phyloP scores from a whole-genome alignment of 2,888 invertebrate genomes.

The Mythimna pallens region DNA sequence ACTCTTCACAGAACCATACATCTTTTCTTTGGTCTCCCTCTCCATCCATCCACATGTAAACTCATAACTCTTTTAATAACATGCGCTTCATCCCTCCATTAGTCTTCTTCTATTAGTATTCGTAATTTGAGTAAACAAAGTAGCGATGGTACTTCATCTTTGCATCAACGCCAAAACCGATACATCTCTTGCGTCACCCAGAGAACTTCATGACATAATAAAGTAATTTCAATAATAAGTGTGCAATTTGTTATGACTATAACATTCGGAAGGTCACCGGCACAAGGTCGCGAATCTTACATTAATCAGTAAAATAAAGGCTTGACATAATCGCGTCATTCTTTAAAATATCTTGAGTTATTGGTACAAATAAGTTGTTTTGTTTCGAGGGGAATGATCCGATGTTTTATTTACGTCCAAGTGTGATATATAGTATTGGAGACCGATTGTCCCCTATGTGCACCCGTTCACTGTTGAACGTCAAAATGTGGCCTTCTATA shows the following conservation, averaged over 20 bases:
- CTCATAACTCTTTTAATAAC: too few species aligned
- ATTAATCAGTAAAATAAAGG: conserved; percentile 49
- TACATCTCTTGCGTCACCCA: conserved; percentile 35
- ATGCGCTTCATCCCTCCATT: too few species aligned
- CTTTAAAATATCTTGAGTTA: conserved; percentile 31
- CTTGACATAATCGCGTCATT: conserved; percentile 41
- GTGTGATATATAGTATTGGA: background rate
- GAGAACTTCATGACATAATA: conserved; percentile 49
- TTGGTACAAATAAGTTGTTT: conserved; percentile 7
- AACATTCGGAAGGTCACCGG: conserved; percentile 58
- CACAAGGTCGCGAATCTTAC: conserved; percentile 60
- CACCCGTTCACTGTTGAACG: background rate
- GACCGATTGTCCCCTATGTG: background rate
- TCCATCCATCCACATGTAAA: too few species aligned
- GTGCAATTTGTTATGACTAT: conserved; percentile 59
- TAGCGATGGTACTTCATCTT: background rate
- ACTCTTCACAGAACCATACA: too few species aligned
- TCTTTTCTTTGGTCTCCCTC: too few species aligned
- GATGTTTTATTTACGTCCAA: background rate
- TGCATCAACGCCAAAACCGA: conserved; percentile 1
- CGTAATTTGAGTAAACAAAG: background rate
- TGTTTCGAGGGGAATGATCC: background rate
- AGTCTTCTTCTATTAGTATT: background rate
- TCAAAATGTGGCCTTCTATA: background rate
- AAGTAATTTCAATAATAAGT: conserved; percentile 29